phyloP scores from a whole-genome alignment of 2,888 invertebrate species.

The Xylocampa areola region DNA sequence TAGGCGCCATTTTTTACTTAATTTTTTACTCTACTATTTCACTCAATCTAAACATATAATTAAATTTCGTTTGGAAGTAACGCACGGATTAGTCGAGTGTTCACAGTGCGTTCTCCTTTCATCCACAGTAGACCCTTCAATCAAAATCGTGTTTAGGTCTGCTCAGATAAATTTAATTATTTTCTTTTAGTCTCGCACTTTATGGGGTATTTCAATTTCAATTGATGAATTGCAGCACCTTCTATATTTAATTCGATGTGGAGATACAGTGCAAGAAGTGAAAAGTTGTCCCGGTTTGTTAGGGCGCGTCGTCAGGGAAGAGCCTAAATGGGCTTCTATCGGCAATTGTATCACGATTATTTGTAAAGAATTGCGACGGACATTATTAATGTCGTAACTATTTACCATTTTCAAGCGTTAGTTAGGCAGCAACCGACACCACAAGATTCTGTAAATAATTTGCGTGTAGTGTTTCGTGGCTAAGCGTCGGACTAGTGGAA shows the following conservation, averaged over 20 bases:
- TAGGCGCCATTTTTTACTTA: slow-evolving; percentile 27
- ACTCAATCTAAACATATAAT: slow-evolving; percentile 30
- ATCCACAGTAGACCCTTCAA: slow-evolving; percentile 19
- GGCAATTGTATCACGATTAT: slow-evolving; percentile 51
- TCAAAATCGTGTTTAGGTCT: slow-evolving; percentile 2
- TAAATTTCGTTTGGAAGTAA: slow-evolving; percentile 19
- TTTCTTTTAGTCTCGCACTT: no score
- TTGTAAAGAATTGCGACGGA: slow-evolving; percentile 60
- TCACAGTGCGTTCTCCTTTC: slow-evolving; percentile 6
- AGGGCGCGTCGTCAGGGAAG: slow-evolving; percentile 12
- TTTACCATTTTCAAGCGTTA: slow-evolving; percentile 52
- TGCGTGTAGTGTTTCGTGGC: slow-evolving; percentile 62
- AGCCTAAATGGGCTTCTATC: slow-evolving; percentile 34
- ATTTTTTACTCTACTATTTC: slow-evolving; percentile 26
- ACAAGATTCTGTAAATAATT: slow-evolving; percentile 61
- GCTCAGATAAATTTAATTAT: no score
- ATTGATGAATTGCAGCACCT: no score
- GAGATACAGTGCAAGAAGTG: background rate
- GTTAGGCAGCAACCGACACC: slow-evolving; percentile 48
- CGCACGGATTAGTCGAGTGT: slow-evolving; percentile 1
- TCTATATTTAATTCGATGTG: background rate
- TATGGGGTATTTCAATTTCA: no score
- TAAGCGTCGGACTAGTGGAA: slow-evolving; percentile 27
- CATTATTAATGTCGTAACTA: slow-evolving; percentile 57
- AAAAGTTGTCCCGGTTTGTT: background rate